Evolutionary conservation across 2,888 invertebrate genomes (phyloP).

Genomic region (Spatulosminthurus flaviceps): DNA sequence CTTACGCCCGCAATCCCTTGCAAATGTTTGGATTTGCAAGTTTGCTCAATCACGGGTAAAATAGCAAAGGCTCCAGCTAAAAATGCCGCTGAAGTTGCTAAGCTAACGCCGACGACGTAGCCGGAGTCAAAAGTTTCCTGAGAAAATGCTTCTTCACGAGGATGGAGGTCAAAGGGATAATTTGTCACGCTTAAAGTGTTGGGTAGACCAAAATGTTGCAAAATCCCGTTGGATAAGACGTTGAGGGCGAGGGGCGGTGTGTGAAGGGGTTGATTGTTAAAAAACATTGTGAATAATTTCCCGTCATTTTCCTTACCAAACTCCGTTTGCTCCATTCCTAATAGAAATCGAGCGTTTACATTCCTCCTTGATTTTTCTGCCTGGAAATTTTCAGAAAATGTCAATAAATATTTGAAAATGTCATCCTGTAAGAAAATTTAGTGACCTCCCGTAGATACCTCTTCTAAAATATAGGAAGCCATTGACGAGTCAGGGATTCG

Average conservation of each 20-base stretch:
- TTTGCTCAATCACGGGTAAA: slow-evolving; percentile 74
- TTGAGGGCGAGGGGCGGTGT: slow-evolving; percentile 76
- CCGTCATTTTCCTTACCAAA: not conserved
- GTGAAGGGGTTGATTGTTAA: slow-evolving; percentile 83
- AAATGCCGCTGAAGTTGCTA: slow-evolving; percentile 74
- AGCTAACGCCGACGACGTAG: slow-evolving; percentile 67
- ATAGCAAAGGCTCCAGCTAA: slow-evolving; percentile 68
- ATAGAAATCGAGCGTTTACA: not conserved
- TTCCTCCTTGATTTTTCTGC: not conserved
- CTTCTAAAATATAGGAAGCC: not conserved
- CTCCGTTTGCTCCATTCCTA: not conserved
- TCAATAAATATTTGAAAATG: too few relatives aligned
- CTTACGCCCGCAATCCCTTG: slow-evolving; percentile 79
- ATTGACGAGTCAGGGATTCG: not conserved
- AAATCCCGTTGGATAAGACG: slow-evolving; percentile 73
- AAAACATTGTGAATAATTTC: slow-evolving; percentile 68
- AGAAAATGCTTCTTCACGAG: slow-evolving; percentile 68
- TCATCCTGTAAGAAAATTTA: too few relatives aligned
- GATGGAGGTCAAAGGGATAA: slow-evolving; percentile 75
- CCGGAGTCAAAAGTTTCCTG: slow-evolving; percentile 46
- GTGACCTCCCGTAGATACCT: too few relatives aligned
- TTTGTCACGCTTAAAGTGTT: slow-evolving; percentile 70
- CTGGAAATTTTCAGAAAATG: not conserved
- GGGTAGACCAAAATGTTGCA: slow-evolving; percentile 66
- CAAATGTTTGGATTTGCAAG: slow-evolving; percentile 76